Evolutionary conservation across 2,797 vertebrate species (phyloP), one percentile per base, ranked within the genome.

Genomic region (Choloepus didactylus): DNA sequence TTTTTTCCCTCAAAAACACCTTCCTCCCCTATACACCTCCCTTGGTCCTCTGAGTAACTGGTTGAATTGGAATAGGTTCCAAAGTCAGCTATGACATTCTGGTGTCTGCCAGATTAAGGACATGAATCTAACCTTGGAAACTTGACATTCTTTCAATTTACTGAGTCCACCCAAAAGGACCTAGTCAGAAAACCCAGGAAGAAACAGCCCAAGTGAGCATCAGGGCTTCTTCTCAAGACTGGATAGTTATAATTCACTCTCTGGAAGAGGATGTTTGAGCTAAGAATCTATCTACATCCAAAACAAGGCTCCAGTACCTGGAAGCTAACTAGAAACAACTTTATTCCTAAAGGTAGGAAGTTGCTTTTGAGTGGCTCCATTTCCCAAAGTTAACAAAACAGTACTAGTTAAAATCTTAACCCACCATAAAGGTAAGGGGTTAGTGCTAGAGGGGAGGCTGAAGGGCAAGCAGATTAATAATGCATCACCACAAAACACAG

Each of bases 11-110:
- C 16, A 16, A 60, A 84, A 93, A 72, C 16, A 76, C 56, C n/a
- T 75, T 59, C 75, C 10, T 10, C 56, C 23, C 80, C 81, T 56
- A 59, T 5, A 44, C 38, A 38, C 11, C 38, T 89, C 75, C 60
- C 19, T 83, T 31, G 87, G 95, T 89, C 87, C 92, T 95, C 86
- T 87, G 70, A 84, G 70, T 49, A 84, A 94, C 4, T 41, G 69
- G 67, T 49, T 31, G 18, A 80, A 56, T 3, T 51, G 16, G 56
- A 89, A 9, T 79, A 54, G 31, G 76, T 84, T 94, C 94, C 93
- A 95, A 79, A 76, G 82, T 84, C 66, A 93, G 87, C 79, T 93
- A 86, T 66, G 82, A 95, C 67, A 73, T 81, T 87, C 75, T 92
- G 60, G 86, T 70, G 80, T 95, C 91, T 93, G 94, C 73, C 86